Evolutionary conservation across 2,113 vertebrate genomes (phyloP), one percentile per base, ranked within the genome.

Genomic region (Penelope pileata): DNA sequence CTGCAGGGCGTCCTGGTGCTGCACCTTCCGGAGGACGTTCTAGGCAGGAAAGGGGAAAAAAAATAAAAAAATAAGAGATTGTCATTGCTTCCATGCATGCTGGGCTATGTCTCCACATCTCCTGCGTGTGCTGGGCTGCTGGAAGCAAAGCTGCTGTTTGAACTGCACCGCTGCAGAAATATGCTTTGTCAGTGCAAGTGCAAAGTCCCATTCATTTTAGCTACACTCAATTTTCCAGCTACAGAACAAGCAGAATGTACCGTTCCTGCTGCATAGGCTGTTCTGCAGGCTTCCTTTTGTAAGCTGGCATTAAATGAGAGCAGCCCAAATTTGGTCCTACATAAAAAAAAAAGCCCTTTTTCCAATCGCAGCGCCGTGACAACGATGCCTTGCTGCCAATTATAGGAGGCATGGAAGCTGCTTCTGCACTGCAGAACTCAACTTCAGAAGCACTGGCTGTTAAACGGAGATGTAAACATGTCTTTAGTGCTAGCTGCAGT

Each of bases 21-120:
- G 99, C 9, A 99, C 99, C 95, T 99, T 99, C 64, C 99, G 96
- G 3, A 99, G 98, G 24, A 99, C 99, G 14, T 99, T 99, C 99
- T 99, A 91, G 27, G 69, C 16, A 60, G 43, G 47, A 17, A 62
- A 2, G 29, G 38, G 34, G 19, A 90, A 30, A 21, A 30, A n/a
- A 7, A 18, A 5, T n/a, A 18, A n/a, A 45, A 17, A 17, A 17
- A 17, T 40, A 42, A 69, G 50, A 70, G 4, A 5, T 12, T 13
- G n/a, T 13, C 6, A 77, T 6, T 7, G 42, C 22, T 58, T 42
- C 45, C n/a, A 32, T 6, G 13, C 2, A 16, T 0, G 10, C 1
- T 1, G 51, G 47, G 67, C n/a, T 15, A 1, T 0, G 5, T 72
- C 45, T 68, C 27, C 6, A 5, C 26, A 7, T 17, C 70, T 45